A percentile compares a stretch with the other conserved stretches of the same genome.
Conservation (phyloP, 2,113 vertebrate species). For the Anolis sagrei region DNA sequence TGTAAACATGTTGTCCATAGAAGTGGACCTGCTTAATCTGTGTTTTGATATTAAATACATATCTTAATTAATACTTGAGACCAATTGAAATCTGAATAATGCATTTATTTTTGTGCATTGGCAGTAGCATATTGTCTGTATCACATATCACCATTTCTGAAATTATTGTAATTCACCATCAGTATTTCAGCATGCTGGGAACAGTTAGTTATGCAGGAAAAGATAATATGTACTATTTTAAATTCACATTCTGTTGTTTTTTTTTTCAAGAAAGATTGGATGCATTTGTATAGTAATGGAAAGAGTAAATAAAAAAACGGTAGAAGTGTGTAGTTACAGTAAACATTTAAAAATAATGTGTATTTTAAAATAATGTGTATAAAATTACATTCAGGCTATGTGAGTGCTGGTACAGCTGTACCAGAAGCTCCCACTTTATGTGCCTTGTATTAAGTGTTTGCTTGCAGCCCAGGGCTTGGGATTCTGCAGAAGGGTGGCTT, state of each 20-base stretch:
- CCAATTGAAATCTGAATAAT: background rate
- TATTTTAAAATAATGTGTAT: too few relatives aligned
- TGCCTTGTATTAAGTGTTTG: too few relatives aligned
- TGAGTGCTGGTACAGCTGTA: too few relatives aligned
- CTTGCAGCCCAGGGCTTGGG: too few relatives aligned
- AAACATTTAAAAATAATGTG: too few relatives aligned
- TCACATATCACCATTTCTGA: background rate
- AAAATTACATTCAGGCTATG: too few relatives aligned
- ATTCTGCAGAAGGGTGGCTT: too few relatives aligned
- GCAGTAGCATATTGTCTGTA: background rate
- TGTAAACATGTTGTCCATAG: background rate
- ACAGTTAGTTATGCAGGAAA: background rate
- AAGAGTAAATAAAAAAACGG: background rate
- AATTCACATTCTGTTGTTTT: too few relatives aligned
- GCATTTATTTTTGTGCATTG: background rate
- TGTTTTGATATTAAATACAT: background rate
- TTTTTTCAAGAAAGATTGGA: too few relatives aligned
- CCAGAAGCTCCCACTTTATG: too few relatives aligned
- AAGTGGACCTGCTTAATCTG: background rate
- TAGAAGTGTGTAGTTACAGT: background rate
- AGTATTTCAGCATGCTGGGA: background rate
- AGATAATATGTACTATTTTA: background rate
- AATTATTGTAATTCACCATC: background rate
- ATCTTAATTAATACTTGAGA: background rate
- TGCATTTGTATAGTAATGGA: background rate